Evolutionary conservation across 1,140 invertebrate genomes (phyloP).

Genomic region (Drosophila rhopaloa): DNA sequence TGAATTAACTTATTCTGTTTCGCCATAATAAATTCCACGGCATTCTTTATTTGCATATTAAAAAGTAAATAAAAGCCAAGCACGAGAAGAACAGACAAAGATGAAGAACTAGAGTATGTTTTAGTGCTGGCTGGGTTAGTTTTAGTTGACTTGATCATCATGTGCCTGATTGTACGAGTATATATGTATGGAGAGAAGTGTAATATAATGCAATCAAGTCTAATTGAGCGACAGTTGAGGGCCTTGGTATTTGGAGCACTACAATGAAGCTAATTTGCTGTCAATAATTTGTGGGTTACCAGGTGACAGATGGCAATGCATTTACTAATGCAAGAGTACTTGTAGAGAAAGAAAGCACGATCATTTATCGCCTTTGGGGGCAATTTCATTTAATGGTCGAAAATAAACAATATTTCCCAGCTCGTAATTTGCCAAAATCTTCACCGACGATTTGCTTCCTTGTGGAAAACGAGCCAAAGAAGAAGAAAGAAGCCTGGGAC

Average conservation of each 20-base stretch:
- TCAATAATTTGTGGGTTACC: conserved; percentile 70
- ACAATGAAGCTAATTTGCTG: conserved; percentile 48
- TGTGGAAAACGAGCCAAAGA: conserved; percentile 29
- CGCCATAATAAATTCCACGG: conserved; percentile 74
- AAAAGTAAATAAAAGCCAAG: conserved; percentile 63
- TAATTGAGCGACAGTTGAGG: conserved; percentile 39
- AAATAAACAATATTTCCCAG: conserved; percentile 78
- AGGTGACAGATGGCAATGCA: conserved; percentile 57
- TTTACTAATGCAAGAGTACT: conserved; percentile 18
- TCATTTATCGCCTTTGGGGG: conserved; percentile 43
- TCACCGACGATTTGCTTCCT: conserved; percentile 64
- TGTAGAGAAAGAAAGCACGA: conserved; percentile 16
- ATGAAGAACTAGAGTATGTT: conserved; percentile 27
- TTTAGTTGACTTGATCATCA: conserved; percentile 34
- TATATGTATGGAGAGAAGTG: conserved; percentile 9
- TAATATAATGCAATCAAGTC: conserved; percentile 37
- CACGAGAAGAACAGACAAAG: conserved; percentile 17
- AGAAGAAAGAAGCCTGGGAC: conserved; percentile 27
- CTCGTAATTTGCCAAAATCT: conserved; percentile 66
- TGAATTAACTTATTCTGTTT: conserved; percentile 58
- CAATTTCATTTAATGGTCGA: conserved; percentile 69
- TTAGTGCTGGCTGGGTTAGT: conserved; percentile 21
- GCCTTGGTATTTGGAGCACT: conserved; percentile 39
- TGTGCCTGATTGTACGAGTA: conserved; percentile 14
- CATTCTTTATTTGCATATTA: conserved; percentile 79